phyloP scores from a whole-genome alignment of 2,797 vertebrate species.

The Sebastes vulpes region DNA sequence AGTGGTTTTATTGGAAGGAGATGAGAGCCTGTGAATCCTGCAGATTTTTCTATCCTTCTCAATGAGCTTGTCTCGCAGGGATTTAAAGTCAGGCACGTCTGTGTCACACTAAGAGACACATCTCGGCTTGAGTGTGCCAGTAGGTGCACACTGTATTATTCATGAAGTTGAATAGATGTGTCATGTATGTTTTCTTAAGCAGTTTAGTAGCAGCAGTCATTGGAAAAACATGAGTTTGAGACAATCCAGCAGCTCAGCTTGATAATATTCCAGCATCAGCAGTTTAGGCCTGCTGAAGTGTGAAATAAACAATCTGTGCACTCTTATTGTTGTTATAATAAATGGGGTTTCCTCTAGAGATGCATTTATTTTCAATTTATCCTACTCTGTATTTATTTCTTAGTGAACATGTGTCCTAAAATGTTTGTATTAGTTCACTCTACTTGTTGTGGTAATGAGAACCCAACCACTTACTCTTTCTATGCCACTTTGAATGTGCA shows the following conservation, averaged over 20 bases:
- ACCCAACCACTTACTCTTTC: neutral
- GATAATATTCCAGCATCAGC: conserved; percentile 49
- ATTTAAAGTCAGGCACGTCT: conserved; percentile 32
- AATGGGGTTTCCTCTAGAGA: conserved; percentile 1
- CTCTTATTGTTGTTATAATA: conserved; percentile 32
- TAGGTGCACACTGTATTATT: conserved; percentile 57
- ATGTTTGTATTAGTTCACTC: neutral
- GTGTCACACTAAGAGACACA: neutral
- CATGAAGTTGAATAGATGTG: conserved; percentile 41
- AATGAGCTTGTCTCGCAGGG: conserved; percentile 32
- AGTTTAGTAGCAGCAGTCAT: conserved; percentile 36
- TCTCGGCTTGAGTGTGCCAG: conserved; percentile 10
- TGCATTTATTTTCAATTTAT: conserved; percentile 13
- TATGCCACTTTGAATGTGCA: neutral
- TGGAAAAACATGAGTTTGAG: conserved; percentile 23
- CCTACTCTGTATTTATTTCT: neutral
- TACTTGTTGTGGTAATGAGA: neutral
- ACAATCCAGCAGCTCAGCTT: conserved; percentile 15
- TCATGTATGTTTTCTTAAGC: conserved; percentile 62
- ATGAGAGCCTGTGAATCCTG: conserved; percentile 45
- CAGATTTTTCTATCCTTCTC: conserved; percentile 30
- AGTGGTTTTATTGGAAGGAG: conserved; percentile 61
- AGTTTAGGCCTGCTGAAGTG: conserved; percentile 57
- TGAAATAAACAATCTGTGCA: conserved; percentile 66
- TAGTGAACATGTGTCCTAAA: neutral